phyloP scores from a whole-genome alignment of 2,888 invertebrate species.

The Physocephala rufipes region DNA sequence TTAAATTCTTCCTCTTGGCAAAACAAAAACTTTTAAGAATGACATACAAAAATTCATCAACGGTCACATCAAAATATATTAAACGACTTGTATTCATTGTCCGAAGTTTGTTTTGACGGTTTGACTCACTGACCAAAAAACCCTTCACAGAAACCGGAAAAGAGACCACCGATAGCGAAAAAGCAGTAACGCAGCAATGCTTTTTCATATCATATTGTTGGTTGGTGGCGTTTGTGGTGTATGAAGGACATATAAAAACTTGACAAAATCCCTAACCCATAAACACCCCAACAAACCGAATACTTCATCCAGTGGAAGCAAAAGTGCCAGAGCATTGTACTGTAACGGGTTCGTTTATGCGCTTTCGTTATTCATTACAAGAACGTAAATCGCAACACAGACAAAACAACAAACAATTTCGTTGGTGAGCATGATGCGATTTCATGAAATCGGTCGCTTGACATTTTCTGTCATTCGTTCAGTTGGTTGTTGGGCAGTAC shows the following conservation, averaged over 20 bases:
- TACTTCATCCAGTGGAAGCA: not conserved
- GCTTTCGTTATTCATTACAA: not conserved
- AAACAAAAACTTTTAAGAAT: not conserved
- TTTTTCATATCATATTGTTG: not conserved
- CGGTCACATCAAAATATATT: constrained; percentile 21
- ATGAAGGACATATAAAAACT: not conserved
- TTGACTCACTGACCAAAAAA: constrained; percentile 11
- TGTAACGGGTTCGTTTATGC: not conserved
- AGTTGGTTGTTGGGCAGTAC: constrained; percentile 16
- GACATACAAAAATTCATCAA: constrained; percentile 22
- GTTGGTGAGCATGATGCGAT: too few relatives aligned
- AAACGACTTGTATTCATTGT: constrained; percentile 26
- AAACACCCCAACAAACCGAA: not conserved
- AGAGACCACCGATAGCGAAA: not conserved
- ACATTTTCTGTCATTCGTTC: constrained; percentile 31
- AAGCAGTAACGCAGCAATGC: not conserved
- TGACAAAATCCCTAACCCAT: not conserved
- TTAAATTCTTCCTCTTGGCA: not conserved
- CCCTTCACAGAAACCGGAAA: not conserved
- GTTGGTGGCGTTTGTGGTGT: too few relatives aligned
- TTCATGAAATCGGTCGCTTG: constrained; percentile 14
- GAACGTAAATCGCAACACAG: constrained; percentile 3
- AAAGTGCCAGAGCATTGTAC: not conserved
- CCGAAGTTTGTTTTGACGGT: constrained; percentile 12
- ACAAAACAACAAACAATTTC: not conserved